Conservation (phyloP, 2,113 vertebrate genomes). For the Ochotona princeps region DNA sequence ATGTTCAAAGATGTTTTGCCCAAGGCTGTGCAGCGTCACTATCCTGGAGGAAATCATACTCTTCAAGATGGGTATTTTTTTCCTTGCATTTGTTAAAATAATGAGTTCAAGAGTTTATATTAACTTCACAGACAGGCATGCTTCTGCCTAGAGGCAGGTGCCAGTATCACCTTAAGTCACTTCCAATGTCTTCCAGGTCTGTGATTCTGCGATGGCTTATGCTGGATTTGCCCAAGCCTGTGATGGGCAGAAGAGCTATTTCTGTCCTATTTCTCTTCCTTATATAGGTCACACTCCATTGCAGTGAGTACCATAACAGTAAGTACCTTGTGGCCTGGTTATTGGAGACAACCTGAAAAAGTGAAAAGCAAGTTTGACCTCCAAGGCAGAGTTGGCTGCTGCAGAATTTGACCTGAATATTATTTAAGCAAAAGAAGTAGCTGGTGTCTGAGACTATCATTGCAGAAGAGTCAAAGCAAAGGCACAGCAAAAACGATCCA, state of each 20-base stretch:
- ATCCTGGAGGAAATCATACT: slow-evolving; percentile 14
- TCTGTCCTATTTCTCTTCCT: slow-evolving; percentile 62
- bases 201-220: slow-evolving; percentile 47
- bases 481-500: slow-evolving; percentile 21
- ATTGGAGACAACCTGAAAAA: slow-evolving; percentile 69
- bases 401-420: slow-evolving; percentile 71
- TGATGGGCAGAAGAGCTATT: slow-evolving; percentile 61
- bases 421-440: slow-evolving; percentile 28
- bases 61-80: slow-evolving; percentile 11
- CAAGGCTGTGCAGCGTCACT: slow-evolving; percentile 18
- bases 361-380: slow-evolving; percentile 51
- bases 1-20: neutral
- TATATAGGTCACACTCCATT: slow-evolving; percentile 75
- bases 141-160: slow-evolving; percentile 46
- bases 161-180: slow-evolving; percentile 48
- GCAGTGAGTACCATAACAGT: slow-evolving; percentile 69
- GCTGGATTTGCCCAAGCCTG: slow-evolving; percentile 58
- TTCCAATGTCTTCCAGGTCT: slow-evolving; percentile 1
- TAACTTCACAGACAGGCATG: slow-evolving; percentile 56
- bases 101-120: slow-evolving; percentile 57
- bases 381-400: slow-evolving; percentile 36
- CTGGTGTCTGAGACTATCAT: neutral
- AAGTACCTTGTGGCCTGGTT: slow-evolving; percentile 65
- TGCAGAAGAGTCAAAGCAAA: neutral
- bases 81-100: slow-evolving; percentile 44